phyloP scores from a whole-genome alignment of 2,888 invertebrate genomes.

The Xylota segnis region DNA sequence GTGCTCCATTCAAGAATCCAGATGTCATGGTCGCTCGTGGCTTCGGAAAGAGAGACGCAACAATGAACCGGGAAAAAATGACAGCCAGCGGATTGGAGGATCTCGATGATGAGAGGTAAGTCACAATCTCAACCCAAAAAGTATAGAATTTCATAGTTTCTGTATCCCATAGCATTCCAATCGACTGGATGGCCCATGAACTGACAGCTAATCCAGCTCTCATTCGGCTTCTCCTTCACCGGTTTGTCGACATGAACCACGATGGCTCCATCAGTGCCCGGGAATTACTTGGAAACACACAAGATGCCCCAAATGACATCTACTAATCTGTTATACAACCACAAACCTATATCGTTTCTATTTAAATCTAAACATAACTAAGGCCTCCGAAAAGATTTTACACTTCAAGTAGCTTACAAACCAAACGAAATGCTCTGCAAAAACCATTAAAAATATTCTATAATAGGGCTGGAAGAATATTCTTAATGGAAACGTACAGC shows the following conservation, averaged over 20 bases:
- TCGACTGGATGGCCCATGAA: constrained; percentile 79
- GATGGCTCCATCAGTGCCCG: constrained; percentile 77
- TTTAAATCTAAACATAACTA: neutral
- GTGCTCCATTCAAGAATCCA: constrained; percentile 78
- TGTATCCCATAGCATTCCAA: constrained; percentile 73
- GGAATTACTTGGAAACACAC: constrained; percentile 76
- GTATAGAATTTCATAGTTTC: too few relatives aligned
- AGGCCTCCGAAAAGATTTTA: constrained; percentile 71
- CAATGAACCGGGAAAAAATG: constrained; percentile 60
- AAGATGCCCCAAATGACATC: constrained; percentile 59
- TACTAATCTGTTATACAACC: constrained; percentile 23
- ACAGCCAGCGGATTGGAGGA: constrained; percentile 51
- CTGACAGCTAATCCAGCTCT: constrained; percentile 77
- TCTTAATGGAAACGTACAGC: constrained; percentile 56
- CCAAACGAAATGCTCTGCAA: constrained; percentile 21
- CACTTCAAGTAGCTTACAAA: constrained; percentile 33
- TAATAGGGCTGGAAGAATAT: constrained; percentile 75
- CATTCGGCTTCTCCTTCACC: constrained; percentile 77
- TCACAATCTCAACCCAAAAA: neutral
- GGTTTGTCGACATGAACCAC: constrained; percentile 78
- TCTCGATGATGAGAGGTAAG: constrained; percentile 68
- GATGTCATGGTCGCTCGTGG: constrained; percentile 80
- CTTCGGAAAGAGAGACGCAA: constrained; percentile 78
- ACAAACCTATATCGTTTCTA: neutral
- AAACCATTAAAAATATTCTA: constrained; percentile 73